Evolutionary conservation across 1,140 invertebrate species (phyloP), one percentile per base, ranked within the genome.

Genomic region (Andricus grossulariae): DNA sequence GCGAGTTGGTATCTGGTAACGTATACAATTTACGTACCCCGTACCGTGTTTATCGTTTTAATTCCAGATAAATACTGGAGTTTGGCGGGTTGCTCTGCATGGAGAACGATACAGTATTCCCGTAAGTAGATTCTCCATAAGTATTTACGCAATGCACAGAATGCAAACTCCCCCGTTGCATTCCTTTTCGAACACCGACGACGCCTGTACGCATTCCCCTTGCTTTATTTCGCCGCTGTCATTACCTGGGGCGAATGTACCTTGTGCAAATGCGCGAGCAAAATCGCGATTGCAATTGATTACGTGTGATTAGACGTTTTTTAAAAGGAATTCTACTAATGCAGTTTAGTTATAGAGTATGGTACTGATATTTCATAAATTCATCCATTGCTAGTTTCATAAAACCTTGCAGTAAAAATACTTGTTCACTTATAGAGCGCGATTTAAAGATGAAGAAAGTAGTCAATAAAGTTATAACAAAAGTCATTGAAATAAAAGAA

Each of bases 101-200:
- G 60, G 25, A 66, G 60, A 66, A 66, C 60, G 60, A 66, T 66
- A 66, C 60, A 66, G 60, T 66, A 66, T 66, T 66, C 60, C 60
- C 60, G 39, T 66, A 66, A 66, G 60, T 32, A 66, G 60, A 66
- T 66, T 66, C 60, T 66, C 60, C 39, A 66, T 66, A 66, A 66
- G 74, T 21, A 51, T 75, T 54, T 50, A 73, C 72, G 77, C 50
- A 72, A 54, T 66, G 74, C 80, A 71, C 79, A 80, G 80, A 80
- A 82, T 82, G 82, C 79, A 80, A 82, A 84, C 79, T 80, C 73
- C 72, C 75, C 71, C 55, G 71, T 76, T 49, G 50, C 52, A 25
- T 75, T 54, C 76, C 52, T 60, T 66, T 66, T 66, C 60, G 25
- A 66, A 66, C 60, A 66, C 60, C 60, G 60, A 66, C 60, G 60